Evolutionary conservation across 2,888 invertebrate species (phyloP).

Genomic region (Limulus polyphemus): DNA sequence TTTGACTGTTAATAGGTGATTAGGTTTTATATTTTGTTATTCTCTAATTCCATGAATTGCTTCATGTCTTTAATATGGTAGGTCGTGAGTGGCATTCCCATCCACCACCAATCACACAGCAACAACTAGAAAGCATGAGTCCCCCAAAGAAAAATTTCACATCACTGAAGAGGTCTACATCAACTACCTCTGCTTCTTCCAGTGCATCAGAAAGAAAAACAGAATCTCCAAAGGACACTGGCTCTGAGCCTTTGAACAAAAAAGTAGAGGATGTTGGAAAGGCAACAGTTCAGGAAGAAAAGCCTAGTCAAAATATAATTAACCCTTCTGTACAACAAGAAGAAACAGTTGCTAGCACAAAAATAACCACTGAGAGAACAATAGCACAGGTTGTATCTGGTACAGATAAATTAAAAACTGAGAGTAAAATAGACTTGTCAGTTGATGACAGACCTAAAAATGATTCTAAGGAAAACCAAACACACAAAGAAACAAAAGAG

Average conservation of each 20-base stretch:
- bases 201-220: slow-evolving; percentile 31
- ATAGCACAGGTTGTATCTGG: slow-evolving; percentile 18
- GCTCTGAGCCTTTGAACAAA: slow-evolving; percentile 5
- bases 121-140: slow-evolving; percentile 35
- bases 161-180: slow-evolving; percentile 36
- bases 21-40: too few species aligned
- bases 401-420: slow-evolving; percentile 23
- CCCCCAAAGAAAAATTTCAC: slow-evolving; percentile 35
- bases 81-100: slow-evolving; percentile 31
- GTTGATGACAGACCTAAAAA: slow-evolving; percentile 15
- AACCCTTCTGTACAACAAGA: slow-evolving; percentile 16
- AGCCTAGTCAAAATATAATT: slow-evolving; percentile 18
- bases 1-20: too few species aligned
- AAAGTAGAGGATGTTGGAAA: slow-evolving; percentile 16
- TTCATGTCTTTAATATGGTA: slow-evolving; percentile 22
- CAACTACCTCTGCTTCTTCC: slow-evolving; percentile 33
- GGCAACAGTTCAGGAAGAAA: slow-evolving; percentile 23
- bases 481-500: slow-evolving; percentile 42
- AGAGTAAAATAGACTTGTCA: slow-evolving; percentile 17
- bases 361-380: too few species aligned
- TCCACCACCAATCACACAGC: slow-evolving; percentile 36
- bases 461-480: slow-evolving; percentile 37
- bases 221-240: slow-evolving; percentile 30
- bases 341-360: slow-evolving; percentile 10
- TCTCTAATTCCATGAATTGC: neutral